Base-by-base conservation (phyloP, 2,888 invertebrate genomes). In the Amblyjoppa fuscipennis region DNA sequence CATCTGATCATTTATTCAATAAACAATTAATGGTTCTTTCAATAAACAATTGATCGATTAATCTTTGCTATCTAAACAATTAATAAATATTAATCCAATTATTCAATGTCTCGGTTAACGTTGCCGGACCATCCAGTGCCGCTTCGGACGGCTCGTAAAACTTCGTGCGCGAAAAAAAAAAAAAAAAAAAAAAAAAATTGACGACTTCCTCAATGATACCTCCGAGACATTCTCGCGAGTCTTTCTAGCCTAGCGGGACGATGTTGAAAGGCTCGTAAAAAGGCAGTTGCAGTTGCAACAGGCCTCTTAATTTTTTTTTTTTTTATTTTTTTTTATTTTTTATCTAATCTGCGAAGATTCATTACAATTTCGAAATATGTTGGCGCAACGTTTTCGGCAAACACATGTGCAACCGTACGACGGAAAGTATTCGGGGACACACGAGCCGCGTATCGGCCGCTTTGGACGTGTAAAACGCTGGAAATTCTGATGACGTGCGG, bases 401-500 rank as follows among this genome's bases (percentile, higher is more conserved):
- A 64, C 61, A 28, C 74, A 74, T 61, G 49, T 75, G 64, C 49
- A 49, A 49, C 45, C 11, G 49, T 41, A 13, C 31, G 6, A 31
- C 16, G 45, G 41, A 34, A 31, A n/a, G 13, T 25, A 75, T 64
- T 64, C 64, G 13, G 61, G 75, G 0, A 20, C 75, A 64, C 75
- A 61, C 45, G 7, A 49, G 45, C 38, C 45, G 6, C 34, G 16
- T 31, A 28, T 45, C 13, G 7, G 69, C 28, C 45, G 41, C 41
- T 34, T n/a, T 20, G 56, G 5, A 16, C 13, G 56, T 28, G 28
- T 7, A 16, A 56, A 28, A 28, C 59, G 64, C 53, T 49, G 64
- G 51, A 71, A 66, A 64, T 66, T 79, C 71, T 51, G 41, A 73
- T 31, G 53, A 64, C 38, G 66, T 71, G 70, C 64, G 79, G 71